phyloP scores from a whole-genome alignment of 30 jellyfish, hydroid and myxozoan genomes.

The Haliclystus octoradiatus region DNA sequence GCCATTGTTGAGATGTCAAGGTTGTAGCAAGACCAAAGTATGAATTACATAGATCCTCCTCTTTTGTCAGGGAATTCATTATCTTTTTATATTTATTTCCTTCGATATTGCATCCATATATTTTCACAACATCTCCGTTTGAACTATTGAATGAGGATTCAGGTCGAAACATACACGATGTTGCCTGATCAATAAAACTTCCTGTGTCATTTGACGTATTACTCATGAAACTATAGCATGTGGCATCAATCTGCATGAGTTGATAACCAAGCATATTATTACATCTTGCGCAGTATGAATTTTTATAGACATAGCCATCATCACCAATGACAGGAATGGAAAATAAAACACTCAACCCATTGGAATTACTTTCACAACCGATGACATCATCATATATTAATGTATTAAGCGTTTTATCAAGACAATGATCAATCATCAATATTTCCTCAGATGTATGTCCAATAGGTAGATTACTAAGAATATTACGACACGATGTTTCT shows the following conservation, averaged over 20 bases:
- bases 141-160: background rate
- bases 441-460: background rate
- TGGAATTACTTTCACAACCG: background rate
- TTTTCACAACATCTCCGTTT: too few species aligned
- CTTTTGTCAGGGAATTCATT: background rate
- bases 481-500: background rate
- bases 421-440: too few species aligned
- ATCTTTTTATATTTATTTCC: background rate
- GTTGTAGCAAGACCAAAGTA: background rate
- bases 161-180: background rate
- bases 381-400: background rate
- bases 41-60: background rate
- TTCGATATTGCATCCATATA: background rate
- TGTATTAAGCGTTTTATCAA: too few species aligned
- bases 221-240: background rate
- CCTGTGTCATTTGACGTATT: background rate
- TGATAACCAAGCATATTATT: background rate
- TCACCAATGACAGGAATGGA: constrained; percentile 1
- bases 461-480: background rate
- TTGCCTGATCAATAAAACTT: background rate
- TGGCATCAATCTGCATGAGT: background rate
- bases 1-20: background rate
- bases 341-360: background rate
- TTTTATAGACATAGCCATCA: constrained; percentile 1
- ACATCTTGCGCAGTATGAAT: constrained; percentile 4